These are phyloP conservation scores for Drosophila nebulosa DNA, from an alignment of 1,140 invertebrate species.

Conservation along the genomic window DNA sequence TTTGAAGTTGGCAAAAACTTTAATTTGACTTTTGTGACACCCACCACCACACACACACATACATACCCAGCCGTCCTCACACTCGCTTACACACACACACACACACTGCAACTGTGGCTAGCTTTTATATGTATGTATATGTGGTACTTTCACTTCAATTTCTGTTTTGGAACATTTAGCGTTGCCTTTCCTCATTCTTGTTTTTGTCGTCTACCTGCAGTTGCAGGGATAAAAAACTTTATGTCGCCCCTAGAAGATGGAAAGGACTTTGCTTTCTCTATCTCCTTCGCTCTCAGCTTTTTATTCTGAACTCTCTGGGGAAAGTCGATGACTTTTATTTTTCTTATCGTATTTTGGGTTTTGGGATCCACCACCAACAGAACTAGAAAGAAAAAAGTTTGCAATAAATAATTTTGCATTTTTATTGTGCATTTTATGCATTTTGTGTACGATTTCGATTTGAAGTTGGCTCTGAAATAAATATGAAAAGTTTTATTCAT, in stretches of 20 bases:
- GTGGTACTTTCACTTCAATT: conserved; percentile 40
- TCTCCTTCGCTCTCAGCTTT: neutral
- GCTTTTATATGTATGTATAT: conserved; percentile 16
- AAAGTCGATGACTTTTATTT: conserved; percentile 22
- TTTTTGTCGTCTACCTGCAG: conserved; percentile 35
- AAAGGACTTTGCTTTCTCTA: conserved; percentile 16
- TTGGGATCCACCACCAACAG: conserved; percentile 37
- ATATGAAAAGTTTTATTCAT: conserved; percentile 79
- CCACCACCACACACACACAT: neutral
- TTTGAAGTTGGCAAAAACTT: conserved; percentile 49
- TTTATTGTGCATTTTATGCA: conserved; percentile 78
- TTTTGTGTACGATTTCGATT: conserved; percentile 64
- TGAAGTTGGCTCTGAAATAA: conserved; percentile 74
- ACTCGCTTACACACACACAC: neutral
- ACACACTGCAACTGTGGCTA: conserved; percentile 24
- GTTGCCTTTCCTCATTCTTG: neutral
- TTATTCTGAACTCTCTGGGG: conserved; percentile 21
- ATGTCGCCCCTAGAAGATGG: conserved; percentile 27
- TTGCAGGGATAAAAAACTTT: conserved; percentile 38
- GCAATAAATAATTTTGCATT: conserved; percentile 78
- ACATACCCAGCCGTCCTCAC: neutral
- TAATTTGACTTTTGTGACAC: conserved; percentile 58
- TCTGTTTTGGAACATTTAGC: conserved; percentile 41
- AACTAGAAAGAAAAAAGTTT: conserved; percentile 44
- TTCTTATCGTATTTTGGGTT: conserved; percentile 30